These are phyloP conservation scores for Hippopotamyrus pictus DNA, from an alignment of 2,797 vertebrate genomes.

Conservation along the genomic window DNA sequence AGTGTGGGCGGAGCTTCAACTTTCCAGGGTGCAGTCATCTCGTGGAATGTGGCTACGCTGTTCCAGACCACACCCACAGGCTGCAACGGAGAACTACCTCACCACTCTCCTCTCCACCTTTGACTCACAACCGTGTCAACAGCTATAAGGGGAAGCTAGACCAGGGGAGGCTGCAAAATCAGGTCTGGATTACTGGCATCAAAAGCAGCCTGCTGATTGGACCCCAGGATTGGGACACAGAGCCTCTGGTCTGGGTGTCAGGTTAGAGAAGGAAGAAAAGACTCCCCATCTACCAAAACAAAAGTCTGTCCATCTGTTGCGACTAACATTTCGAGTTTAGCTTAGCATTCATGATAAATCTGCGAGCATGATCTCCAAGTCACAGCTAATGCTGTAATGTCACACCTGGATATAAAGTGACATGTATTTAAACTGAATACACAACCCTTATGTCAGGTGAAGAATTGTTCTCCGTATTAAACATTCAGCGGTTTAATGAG, in stretches of 20 bases:
- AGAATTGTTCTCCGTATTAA: not conserved
- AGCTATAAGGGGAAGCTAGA: not conserved
- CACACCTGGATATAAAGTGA: conserved; percentile 4
- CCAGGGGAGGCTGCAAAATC: not conserved
- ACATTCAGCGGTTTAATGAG: not conserved
- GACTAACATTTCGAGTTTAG: not conserved
- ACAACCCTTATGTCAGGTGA: not conserved
- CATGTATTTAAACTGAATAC: not conserved
- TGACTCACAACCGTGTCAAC: not conserved
- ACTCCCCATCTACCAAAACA: not conserved
- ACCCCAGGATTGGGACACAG: not conserved
- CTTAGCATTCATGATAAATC: not conserved
- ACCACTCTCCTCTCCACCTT: not conserved
- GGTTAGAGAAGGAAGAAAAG: not conserved
- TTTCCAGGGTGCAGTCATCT: not conserved
- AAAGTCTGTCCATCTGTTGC: not conserved
- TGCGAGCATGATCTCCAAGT: not conserved
- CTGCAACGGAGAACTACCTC: not conserved
- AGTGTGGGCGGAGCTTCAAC: not conserved
- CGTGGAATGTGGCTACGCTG: not conserved
- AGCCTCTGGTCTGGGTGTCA: not conserved
- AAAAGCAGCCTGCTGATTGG: not conserved
- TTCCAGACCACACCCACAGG: not conserved
- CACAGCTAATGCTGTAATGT: not conserved
- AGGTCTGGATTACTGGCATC: not conserved